Evolutionary conservation across 2,888 invertebrate species (phyloP).

Genomic region (Alsophila aescularia): DNA sequence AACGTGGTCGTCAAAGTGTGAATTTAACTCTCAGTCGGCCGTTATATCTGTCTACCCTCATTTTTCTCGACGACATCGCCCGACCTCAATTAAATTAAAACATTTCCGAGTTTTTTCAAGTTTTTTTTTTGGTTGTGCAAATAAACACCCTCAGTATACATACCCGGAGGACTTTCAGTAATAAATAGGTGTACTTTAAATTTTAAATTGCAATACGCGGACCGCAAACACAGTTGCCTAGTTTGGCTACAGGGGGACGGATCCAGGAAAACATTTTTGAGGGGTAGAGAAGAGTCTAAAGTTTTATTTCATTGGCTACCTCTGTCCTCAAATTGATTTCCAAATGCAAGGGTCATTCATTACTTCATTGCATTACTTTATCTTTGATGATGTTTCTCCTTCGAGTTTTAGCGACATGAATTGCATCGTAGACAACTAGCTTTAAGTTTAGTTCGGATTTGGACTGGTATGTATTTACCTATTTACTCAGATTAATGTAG

Average conservation of each 20-base stretch:
- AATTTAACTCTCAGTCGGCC: conserved; percentile 1
- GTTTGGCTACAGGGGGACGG: conserved; percentile 30
- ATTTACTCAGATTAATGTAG: too few relatives aligned
- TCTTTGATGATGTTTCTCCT: too few relatives aligned
- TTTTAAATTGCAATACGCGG: conserved; percentile 44
- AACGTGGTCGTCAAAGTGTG: background rate
- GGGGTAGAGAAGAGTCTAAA: too few relatives aligned
- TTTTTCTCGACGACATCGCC: conserved; percentile 5
- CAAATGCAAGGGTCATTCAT: too few relatives aligned
- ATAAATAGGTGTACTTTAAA: conserved; percentile 42
- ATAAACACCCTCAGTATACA: conserved; percentile 20
- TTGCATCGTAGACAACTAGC: too few relatives aligned
- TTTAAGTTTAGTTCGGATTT: too few relatives aligned
- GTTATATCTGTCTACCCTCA: conserved; percentile 3
- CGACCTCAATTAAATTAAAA: conserved; percentile 23
- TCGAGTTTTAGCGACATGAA: too few relatives aligned
- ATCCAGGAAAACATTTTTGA: background rate
- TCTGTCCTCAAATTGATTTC: too few relatives aligned
- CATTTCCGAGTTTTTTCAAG: conserved; percentile 13
- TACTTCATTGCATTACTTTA: too few relatives aligned
- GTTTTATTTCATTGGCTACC: too few relatives aligned
- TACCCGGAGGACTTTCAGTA: conserved; percentile 18
- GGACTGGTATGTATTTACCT: too few relatives aligned
- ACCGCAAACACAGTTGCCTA: conserved; percentile 30
- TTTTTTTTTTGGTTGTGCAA: conserved; percentile 15